These are phyloP conservation scores for Atta cephalotes DNA, from an alignment of 1,140 invertebrate genomes.

Conservation along the genomic window DNA sequence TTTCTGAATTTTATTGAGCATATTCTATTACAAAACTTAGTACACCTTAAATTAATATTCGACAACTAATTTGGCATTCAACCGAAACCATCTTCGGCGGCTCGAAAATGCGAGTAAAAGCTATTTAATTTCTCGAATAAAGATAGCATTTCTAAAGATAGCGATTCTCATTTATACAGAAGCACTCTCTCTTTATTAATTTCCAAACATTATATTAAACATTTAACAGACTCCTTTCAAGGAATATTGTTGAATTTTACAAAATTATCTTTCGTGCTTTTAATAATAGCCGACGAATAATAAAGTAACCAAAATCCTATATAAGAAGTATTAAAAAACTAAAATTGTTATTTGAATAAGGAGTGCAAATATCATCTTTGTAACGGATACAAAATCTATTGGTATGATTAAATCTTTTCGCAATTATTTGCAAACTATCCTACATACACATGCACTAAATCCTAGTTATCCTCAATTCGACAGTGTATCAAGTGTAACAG, in stretches of 20 bases:
- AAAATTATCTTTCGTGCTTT: slow-evolving; percentile 17
- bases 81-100: background rate
- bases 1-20: background rate
- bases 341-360: slow-evolving; percentile 11
- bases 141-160: background rate
- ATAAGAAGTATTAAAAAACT: background rate
- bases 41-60: slow-evolving; percentile 9
- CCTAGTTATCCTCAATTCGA: slow-evolving; percentile 24
- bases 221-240: background rate
- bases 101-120: slow-evolving; percentile 3
- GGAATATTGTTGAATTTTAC: background rate
- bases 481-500: slow-evolving; percentile 20
- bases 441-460: background rate
- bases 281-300: background rate
- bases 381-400: slow-evolving; percentile 1
- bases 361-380: slow-evolving; percentile 18
- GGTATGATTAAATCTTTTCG: slow-evolving; percentile 11
- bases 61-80: slow-evolving; percentile 16
- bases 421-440: slow-evolving; percentile 40
- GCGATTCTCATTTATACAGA: slow-evolving; percentile 4
- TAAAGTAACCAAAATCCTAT: background rate
- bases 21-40: background rate
- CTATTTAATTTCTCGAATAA: slow-evolving; percentile 29
- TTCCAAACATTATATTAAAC: background rate
- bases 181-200: background rate